Conservation (phyloP, 1,140 invertebrate genomes). For the Heliothis virescens region DNA sequence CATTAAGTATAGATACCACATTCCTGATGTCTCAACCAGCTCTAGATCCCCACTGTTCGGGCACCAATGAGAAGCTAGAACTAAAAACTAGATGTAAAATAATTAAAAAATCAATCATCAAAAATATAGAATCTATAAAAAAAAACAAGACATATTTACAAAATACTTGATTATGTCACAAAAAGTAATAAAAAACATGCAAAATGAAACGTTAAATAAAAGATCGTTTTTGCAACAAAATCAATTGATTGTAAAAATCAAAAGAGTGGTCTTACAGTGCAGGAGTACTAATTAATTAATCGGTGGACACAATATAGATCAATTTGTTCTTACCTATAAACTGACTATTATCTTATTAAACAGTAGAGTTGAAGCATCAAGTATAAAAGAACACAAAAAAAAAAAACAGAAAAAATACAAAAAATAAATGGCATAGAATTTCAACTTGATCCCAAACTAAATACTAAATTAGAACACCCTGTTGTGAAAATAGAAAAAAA, state of each 20-base stretch:
- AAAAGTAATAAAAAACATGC: slow-evolving; percentile 60
- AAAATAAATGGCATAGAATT: not conserved
- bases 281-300: not conserved
- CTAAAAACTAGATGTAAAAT: slow-evolving; percentile 14
- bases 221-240: slow-evolving; percentile 69
- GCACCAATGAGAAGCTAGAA: slow-evolving; percentile 58
- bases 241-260: slow-evolving; percentile 62
- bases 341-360: not conserved
- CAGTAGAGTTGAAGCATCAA: not conserved
- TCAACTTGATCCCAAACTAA: not conserved
- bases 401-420: slow-evolving; percentile 38
- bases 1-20: slow-evolving; percentile 39
- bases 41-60: slow-evolving; percentile 60
- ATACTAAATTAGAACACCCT: not conserved
- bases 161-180: slow-evolving; percentile 62
- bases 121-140: slow-evolving; percentile 22
- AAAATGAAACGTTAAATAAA: slow-evolving; percentile 55
- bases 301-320: not conserved
- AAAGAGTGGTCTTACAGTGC: not conserved
- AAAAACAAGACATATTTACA: slow-evolving; percentile 31
- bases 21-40: slow-evolving; percentile 22
- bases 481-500: slow-evolving; percentile 12
- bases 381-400: slow-evolving; percentile 22
- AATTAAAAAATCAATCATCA: slow-evolving; percentile 34
- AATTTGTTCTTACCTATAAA: slow-evolving; percentile 11